Percentiles rank a stretch among this genome's conserved stretches.
Conservation (phyloP, 1,140 invertebrate species). For the Cataglyphis hispanica region DNA sequence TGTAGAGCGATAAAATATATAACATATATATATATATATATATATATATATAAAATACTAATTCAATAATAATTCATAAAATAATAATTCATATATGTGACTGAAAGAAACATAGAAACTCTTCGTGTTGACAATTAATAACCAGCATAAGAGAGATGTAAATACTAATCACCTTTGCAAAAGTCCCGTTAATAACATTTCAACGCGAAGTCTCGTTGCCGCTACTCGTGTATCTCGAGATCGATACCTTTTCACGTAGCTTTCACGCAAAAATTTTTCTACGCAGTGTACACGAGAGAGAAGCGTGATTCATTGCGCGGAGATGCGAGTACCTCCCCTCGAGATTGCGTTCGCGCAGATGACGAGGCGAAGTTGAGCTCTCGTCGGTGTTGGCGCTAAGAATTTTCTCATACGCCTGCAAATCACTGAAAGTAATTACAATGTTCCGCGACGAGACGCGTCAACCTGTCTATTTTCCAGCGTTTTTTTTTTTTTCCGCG, state of each 20-base stretch:
- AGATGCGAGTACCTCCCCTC: constrained; percentile 3
- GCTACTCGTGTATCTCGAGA: constrained; percentile 7
- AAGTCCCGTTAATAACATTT: constrained; percentile 15
- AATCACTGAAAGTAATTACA: constrained; percentile 59
- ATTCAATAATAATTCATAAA: no score
- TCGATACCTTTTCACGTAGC: constrained; percentile 6
- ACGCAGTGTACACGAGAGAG: neutral
- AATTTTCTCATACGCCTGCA: constrained; percentile 47
- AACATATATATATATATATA: neutral
- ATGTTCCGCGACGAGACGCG: constrained; percentile 59
- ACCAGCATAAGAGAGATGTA: neutral
- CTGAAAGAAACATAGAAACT: neutral
- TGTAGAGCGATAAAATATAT: neutral
- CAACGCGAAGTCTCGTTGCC: neutral
- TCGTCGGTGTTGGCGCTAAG: constrained; percentile 49
- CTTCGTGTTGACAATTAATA: constrained; percentile 29
- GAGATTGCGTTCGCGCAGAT: constrained; percentile 36
- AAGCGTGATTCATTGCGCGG: neutral
- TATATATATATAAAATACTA: neutral
- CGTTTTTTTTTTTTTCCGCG: constrained; percentile 22
- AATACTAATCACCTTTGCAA: constrained; percentile 1
- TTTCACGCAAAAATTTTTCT: constrained; percentile 18
- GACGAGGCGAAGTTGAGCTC: constrained; percentile 52
- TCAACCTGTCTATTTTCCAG: constrained; percentile 50
- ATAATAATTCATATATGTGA: neutral